Evolutionary conservation across 1,140 invertebrate species (phyloP).

Genomic region (Neotoxoptera formosana): DNA sequence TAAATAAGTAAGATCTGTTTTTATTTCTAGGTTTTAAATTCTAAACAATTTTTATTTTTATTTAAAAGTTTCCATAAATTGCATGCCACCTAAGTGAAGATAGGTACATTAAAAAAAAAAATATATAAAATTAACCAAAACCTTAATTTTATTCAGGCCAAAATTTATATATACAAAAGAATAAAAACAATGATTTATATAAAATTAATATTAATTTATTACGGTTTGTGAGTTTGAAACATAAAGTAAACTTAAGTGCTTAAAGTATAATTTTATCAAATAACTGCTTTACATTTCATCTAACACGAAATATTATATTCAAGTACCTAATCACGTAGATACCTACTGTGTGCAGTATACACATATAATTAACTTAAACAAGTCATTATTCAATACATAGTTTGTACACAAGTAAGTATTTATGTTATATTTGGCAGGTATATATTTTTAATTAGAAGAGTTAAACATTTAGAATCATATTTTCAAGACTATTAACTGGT

Average conservation of each 20-base stretch:
- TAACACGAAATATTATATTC: not conserved
- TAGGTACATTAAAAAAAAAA: not conserved
- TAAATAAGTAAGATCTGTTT: not conserved
- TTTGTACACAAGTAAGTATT: not conserved
- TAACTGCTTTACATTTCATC: not conserved
- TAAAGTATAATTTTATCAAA: not conserved
- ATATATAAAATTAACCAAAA: constrained; percentile 31
- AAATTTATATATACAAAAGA: constrained; percentile 30
- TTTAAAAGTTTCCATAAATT: not conserved
- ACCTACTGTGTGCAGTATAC: not conserved
- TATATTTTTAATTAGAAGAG: not conserved
- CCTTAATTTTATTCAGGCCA: constrained; percentile 44
- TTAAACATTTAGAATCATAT: not conserved
- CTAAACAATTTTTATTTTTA: not conserved
- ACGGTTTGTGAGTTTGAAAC: constrained; percentile 6
- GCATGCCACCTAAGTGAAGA: not conserved
- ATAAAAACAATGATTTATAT: constrained; percentile 23
- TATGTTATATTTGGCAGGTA: not conserved
- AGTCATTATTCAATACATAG: not conserved
- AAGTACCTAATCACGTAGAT: not conserved
- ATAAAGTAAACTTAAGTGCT: constrained; percentile 21
- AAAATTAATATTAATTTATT: constrained; percentile 17
- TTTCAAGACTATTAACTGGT: not conserved
- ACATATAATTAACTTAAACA: not conserved
- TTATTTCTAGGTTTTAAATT: not conserved